Percentiles rank a stretch among this genome's conserved stretches.
Conservation (phyloP, 2,113 vertebrate species). For the Pica pica region DNA sequence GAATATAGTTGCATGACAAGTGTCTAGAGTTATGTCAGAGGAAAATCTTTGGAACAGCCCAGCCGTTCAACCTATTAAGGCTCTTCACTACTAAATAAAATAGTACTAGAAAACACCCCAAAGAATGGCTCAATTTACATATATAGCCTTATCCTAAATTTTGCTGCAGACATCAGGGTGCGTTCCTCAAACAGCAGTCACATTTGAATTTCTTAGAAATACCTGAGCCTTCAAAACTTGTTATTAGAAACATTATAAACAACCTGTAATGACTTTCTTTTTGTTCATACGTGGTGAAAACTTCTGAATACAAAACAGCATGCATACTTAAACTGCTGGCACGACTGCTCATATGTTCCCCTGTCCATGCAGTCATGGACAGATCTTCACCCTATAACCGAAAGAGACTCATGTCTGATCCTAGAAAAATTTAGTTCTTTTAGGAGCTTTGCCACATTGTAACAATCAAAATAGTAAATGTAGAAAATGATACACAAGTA, state of each 20-base stretch:
- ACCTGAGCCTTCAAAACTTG: not conserved
- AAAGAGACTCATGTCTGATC: not conserved
- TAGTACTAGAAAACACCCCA: not conserved
- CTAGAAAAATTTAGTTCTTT: not conserved
- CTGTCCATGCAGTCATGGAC: not conserved
- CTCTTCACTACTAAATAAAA: not conserved
- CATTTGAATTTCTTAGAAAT: not conserved
- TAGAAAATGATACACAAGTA: not conserved
- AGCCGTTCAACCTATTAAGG: not conserved
- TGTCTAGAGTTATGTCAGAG: not conserved
- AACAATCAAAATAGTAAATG: not conserved
- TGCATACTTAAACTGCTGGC: not conserved
- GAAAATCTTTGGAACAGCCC: not conserved
- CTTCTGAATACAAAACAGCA: not conserved
- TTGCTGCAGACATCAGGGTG: not conserved
- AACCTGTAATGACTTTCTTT: not conserved
- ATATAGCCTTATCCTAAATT: not conserved
- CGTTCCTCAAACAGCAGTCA: not conserved
- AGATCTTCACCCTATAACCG: not conserved
- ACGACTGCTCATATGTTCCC: not conserved
- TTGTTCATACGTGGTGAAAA: not conserved
- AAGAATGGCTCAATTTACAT: not conserved
- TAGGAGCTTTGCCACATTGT: not conserved
- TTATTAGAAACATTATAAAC: not conserved
- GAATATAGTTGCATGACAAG: not conserved